A percentile compares a stretch with the other conserved stretches of the same genome.
phyloP scores from a whole-genome alignment of 2,113 vertebrate species.

The Odocoileus hemionus region DNA sequence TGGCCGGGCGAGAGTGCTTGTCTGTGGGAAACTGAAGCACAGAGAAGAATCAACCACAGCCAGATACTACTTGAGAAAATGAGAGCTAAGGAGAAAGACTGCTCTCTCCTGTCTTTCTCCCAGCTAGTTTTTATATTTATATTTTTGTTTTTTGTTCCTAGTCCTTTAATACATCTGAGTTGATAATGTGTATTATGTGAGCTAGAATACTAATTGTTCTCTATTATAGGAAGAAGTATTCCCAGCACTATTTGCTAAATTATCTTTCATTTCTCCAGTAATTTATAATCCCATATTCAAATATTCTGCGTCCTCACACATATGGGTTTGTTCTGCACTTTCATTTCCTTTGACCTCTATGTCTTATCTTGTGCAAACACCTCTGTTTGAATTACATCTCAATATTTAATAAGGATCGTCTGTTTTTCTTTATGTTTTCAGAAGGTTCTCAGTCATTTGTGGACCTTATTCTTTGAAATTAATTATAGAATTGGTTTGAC shows the following conservation, averaged over 20 bases:
- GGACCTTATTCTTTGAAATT: background rate
- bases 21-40: background rate
- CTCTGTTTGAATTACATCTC: background rate
- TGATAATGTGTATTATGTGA: background rate
- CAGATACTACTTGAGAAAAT: background rate
- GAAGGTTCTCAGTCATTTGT: background rate
- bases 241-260: background rate
- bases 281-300: background rate
- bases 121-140: background rate
- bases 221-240: background rate
- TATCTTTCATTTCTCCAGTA: background rate
- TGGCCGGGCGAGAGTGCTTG: background rate
- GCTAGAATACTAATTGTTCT: background rate
- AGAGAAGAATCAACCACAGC: background rate
- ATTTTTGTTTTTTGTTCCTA: background rate
- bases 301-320: background rate
- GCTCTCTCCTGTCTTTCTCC: background rate
- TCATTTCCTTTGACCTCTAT: background rate
- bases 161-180: background rate
- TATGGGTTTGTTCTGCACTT: background rate
- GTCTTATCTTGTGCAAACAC: background rate
- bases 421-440: background rate
- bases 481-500: background rate
- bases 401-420: background rate
- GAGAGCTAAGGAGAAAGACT: background rate